phyloP scores from a whole-genome alignment of 2,888 invertebrate species.

The Leptopilina syphax region DNA sequence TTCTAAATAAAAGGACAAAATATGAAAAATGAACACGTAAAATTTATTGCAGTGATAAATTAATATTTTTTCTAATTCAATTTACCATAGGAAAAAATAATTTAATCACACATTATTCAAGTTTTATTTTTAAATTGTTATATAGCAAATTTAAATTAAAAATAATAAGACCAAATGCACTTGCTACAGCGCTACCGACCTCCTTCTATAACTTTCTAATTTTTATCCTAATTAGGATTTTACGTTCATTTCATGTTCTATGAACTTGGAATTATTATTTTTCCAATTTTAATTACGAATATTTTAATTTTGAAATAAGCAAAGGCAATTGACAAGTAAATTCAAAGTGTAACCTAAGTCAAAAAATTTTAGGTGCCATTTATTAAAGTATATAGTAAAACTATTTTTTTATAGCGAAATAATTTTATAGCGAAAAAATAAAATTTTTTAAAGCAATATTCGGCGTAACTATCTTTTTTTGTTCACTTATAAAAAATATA shows the following conservation, averaged over 20 bases:
- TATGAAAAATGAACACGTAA: not conserved
- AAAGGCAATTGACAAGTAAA: no score
- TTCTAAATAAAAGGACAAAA: not conserved
- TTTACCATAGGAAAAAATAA: not conserved
- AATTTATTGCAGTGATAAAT: not conserved
- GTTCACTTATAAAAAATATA: no score
- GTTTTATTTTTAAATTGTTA: slow-evolving; percentile 2
- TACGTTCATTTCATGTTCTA: slow-evolving; percentile 1
- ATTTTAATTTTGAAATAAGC: not conserved
- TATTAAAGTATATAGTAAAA: no score
- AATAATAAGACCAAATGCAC: slow-evolving; percentile 28
- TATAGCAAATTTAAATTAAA: slow-evolving; percentile 14
- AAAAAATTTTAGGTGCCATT: no score
- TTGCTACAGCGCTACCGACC: slow-evolving; percentile 30
- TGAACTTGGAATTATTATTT: not conserved
- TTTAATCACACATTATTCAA: slow-evolving; percentile 13
- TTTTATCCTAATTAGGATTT: slow-evolving; percentile 31
- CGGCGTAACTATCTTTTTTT: no score
- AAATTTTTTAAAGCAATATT: no score
- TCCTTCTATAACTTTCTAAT: slow-evolving; percentile 40
- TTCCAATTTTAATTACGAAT: not conserved
- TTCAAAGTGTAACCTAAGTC: no score
- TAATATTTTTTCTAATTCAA: not conserved
- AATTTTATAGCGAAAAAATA: no score
- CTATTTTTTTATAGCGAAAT: no score